Evolutionary conservation across 2,888 invertebrate species (phyloP), one percentile per base, ranked within the genome.

Genomic region (Cistogaster globosa): DNA sequence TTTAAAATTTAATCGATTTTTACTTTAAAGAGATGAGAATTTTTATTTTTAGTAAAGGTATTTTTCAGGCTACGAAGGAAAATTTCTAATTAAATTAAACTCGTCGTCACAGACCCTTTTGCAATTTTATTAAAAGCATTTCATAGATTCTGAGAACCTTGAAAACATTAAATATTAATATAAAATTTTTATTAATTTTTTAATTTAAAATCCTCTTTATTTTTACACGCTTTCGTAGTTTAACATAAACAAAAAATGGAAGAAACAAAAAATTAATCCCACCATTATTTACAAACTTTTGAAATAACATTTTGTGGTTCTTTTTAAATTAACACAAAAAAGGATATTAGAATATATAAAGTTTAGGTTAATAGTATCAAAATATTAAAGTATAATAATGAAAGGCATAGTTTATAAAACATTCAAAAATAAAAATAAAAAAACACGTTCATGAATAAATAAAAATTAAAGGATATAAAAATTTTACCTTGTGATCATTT

Each of bases 231-330:
- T 20, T 22, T 14, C 16, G 26, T 36, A 45, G 58, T 42, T 1
- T 26, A 11, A 6, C 2, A 76, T 58, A 58, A 45, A 68, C 9
- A 45, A 8, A 22, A 53, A 68, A 74, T 51, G 18, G 72, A 58
- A 69, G 9, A 14, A 67, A 67, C n/a, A 89, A 88, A 88, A 88
- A 90, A 89, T 88, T 67, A 74, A 91, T 91, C 91, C 91, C 91
- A 91, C 91, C 91, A 91, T 91, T 90, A 89, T 91, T 91, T 91
- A 91, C 91, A 91, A 90, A 89, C 90, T 88, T 88, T 87, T 71
- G 42, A 75, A 82, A 82, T 12, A 53, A 60, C 2, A 63, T 83
- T 78, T 83, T 83, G 67, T 71, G 77, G 82, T 84, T 84, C 77
- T 84, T 79, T 86, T 78, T 51, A 48, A n/a, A 63, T 22, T 71